Conservation (phyloP, 2,797 vertebrate genomes). For the Anguilla megastoma region DNA sequence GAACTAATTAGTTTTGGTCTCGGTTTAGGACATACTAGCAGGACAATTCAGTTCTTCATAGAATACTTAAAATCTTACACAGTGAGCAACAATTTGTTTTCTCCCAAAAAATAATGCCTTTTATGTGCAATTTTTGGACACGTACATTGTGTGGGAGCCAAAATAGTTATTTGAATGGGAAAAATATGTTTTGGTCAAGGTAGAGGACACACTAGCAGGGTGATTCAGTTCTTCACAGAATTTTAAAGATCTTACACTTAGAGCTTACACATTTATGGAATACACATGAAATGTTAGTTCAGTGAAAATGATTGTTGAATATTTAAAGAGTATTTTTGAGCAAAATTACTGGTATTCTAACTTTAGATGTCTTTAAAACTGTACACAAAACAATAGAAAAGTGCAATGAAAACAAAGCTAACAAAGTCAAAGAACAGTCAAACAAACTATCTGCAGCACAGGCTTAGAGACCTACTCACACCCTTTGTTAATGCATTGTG, state of each 20-base stretch:
- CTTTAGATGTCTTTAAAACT: not conserved
- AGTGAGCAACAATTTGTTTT: not conserved
- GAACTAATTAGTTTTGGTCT: too few species aligned
- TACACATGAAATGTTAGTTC: not conserved
- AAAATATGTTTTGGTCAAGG: not conserved
- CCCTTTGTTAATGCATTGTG: not conserved
- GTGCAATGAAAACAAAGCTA: not conserved
- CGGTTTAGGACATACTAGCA: too few species aligned
- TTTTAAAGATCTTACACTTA: not conserved
- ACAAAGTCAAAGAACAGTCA: slow-evolving; percentile 1
- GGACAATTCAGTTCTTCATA: too few species aligned
- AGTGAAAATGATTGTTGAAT: not conserved
- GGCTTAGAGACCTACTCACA: not conserved
- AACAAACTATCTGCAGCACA: not conserved
- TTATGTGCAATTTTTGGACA: not conserved
- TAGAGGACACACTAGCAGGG: not conserved
- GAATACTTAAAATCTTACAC: too few species aligned
- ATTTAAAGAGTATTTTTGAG: not conserved
- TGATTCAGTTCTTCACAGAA: not conserved
- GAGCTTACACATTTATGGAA: not conserved
- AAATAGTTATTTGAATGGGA: not conserved
- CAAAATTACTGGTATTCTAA: not conserved
- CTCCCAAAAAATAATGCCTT: not conserved
- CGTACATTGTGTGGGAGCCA: not conserved
- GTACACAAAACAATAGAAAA: not conserved